These are phyloP conservation scores for Protobothrops mucrosquamatus DNA, from an alignment of 2,113 vertebrate species.

Conservation along the genomic window DNA sequence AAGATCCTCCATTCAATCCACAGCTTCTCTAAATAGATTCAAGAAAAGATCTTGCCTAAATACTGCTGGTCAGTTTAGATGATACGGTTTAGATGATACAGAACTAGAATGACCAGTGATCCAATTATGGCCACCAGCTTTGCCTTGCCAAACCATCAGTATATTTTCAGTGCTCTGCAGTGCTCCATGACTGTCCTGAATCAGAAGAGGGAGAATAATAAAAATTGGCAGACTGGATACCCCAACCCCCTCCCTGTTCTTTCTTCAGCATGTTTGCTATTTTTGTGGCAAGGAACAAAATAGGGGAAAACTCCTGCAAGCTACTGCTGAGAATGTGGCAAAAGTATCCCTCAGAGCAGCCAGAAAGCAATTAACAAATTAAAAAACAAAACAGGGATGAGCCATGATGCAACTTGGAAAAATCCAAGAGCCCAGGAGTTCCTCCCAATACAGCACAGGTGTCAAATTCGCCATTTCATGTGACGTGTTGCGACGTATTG, in stretches of 20 bases:
- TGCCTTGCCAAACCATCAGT: not conserved
- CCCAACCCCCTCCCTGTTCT: not conserved
- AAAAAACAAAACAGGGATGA: not conserved
- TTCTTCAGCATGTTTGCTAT: not conserved
- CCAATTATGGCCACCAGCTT: not conserved
- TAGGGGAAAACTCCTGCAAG: not conserved
- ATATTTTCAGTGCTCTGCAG: not conserved
- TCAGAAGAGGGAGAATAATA: not conserved
- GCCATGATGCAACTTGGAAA: not conserved
- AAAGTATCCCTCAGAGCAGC: not conserved
- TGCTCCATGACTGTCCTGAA: not conserved
- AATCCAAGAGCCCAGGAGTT: not conserved
- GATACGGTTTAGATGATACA: not conserved
- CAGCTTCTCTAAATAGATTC: not conserved
- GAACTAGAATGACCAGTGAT: not conserved
- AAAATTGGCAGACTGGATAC: not conserved
- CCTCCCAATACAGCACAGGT: not conserved
- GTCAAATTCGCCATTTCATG: too few species aligned
- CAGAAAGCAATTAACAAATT: not conserved
- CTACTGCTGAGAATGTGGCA: not conserved
- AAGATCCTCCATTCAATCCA: not conserved
- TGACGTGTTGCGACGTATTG: too few species aligned
- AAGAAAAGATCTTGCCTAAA: not conserved
- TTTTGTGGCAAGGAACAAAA: not conserved
- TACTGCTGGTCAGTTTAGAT: not conserved